Base-by-base conservation (phyloP, 2,113 vertebrate genomes). In the Protobothrops mucrosquamatus region DNA sequence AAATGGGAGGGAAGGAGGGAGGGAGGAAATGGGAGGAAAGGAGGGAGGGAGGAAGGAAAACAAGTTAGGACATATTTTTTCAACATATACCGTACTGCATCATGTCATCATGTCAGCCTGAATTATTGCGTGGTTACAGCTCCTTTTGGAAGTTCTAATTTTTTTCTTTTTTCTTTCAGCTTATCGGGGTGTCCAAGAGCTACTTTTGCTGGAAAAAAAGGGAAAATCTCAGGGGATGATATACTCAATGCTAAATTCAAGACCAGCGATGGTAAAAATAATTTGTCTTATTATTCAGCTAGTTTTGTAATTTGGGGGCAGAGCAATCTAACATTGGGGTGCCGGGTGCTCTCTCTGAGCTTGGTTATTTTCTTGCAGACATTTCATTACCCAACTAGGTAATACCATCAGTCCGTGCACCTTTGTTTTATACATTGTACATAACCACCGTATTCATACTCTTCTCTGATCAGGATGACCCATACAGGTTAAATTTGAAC, bases 121-220 rank as follows among this genome's bases (percentile, higher is more conserved):
- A 85, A 85, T 88, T 26, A 64, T 56, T 24, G 26, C 3, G 12
- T 59, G 22, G 54, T 59, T 92, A 51, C 26, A 39, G 10, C n/a
- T 46, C 29, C 46, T 81, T 34, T 12, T 48, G 0, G 0, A 46
- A 88, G 52, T 93, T 91, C 95, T 95, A 51, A 94, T 92, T 26
- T 56, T 24, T 59, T 11, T 4, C 59, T 64, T 89, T 95, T 94
- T 69, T 48, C 92, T 29, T 97, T 95, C 95, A 99, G 99, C 97
- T 98, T 99, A 96, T 99, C 99, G 92, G 99, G 99, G 95, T 99
- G 99, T 97, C 99, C 99, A 93, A 98, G 99, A 98, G 99, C 99
- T 94, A 98, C 99, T 95, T 98, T 98, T 93, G 98, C 98, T 97
- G 99, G 99, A 96, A 99, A 99, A 98, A 99, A 99, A 97, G 98